phyloP scores from a whole-genome alignment of 2,113 vertebrate species.

The Atrichornis clamosus region DNA sequence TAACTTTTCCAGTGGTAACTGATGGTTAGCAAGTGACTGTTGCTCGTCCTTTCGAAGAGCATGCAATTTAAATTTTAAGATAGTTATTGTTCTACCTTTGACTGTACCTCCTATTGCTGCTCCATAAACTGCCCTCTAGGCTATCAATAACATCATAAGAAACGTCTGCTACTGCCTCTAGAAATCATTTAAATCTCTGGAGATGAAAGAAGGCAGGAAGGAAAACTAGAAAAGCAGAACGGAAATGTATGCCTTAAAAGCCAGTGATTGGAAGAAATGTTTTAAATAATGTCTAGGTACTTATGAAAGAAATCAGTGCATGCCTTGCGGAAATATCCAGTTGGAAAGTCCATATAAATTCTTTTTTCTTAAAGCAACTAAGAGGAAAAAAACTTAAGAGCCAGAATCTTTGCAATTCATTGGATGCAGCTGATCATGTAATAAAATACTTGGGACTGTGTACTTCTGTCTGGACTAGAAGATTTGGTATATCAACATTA shows the following conservation, averaged over 20 bases:
- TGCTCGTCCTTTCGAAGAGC: not conserved
- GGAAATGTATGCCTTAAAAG: not conserved
- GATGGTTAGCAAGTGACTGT: not conserved
- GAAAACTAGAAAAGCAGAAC: not conserved
- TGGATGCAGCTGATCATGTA: constrained; percentile 24
- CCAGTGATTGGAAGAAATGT: not conserved
- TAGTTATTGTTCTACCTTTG: not conserved
- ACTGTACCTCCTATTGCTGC: not conserved
- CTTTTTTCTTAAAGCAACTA: not conserved
- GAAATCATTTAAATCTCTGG: constrained; percentile 28
- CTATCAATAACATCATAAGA: not conserved
- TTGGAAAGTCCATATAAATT: not conserved
- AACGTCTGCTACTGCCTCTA: not conserved
- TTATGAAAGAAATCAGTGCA: constrained; percentile 32
- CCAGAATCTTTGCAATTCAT: constrained; percentile 43
- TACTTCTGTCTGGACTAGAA: constrained; percentile 15
- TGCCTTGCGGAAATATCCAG: not conserved
- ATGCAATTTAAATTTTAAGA: not conserved
- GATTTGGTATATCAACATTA: not conserved
- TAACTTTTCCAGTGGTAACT: not conserved
- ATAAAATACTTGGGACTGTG: constrained; percentile 14
- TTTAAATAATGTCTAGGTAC: constrained; percentile 18
- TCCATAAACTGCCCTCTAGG: not conserved
- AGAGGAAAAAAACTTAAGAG: constrained; percentile 33
- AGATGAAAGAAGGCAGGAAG: not conserved